Conservation (phyloP, 2,113 vertebrate species). For the Lophotis ruficrista region DNA sequence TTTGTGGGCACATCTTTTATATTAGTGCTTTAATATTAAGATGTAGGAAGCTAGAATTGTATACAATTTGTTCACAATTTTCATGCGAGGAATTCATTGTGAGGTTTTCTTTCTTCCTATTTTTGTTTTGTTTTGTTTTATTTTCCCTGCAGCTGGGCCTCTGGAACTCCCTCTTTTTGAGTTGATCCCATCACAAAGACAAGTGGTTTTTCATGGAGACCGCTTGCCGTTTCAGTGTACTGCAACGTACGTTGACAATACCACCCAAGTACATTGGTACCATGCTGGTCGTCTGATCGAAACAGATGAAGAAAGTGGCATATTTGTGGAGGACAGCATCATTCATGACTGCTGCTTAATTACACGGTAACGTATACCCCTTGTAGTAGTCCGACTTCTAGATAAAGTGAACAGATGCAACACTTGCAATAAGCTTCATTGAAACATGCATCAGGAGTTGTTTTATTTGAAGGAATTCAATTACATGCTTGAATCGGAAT, state of each 20-base stretch:
- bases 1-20: background rate
- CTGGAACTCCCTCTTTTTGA: conserved; percentile 90
- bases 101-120: background rate
- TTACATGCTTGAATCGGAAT: background rate
- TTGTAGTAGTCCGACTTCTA: background rate
- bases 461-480: background rate
- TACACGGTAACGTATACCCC: conserved; percentile 79
- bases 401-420: background rate
- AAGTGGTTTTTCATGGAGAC: conserved; percentile 90
- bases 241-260: conserved; percentile 81
- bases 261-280: conserved; percentile 81
- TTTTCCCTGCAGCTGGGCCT: conserved; percentile 78
- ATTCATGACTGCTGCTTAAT: conserved; percentile 91
- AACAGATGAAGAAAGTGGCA: conserved; percentile 80
- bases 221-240: conserved; percentile 89
- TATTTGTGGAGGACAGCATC: conserved; percentile 87
- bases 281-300: conserved; percentile 75
- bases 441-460: background rate
- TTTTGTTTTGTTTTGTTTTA: background rate
- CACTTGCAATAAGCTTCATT: background rate
- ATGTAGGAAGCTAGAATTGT: background rate
- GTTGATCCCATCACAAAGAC: conserved; percentile 89
- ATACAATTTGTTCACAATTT: background rate
- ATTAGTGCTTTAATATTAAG: background rate
- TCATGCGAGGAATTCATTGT: background rate